Conservation (phyloP, 2,888 invertebrate genomes). For the Oeneis ivallda region DNA sequence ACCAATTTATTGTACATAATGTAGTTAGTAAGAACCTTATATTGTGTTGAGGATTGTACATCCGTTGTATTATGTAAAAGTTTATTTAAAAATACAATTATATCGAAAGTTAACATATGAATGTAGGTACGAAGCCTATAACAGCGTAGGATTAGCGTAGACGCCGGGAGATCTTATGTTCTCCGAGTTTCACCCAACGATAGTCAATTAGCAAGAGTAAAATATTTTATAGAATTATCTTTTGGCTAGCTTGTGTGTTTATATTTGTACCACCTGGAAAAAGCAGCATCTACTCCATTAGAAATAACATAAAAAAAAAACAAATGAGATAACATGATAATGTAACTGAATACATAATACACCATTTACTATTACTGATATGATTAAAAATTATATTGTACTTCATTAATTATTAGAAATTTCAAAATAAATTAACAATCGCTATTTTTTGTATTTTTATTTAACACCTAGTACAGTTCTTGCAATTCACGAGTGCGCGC, state of each 20-base stretch:
- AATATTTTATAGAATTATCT: slow-evolving; percentile 72
- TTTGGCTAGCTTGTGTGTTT: slow-evolving; percentile 66
- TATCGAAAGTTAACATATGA: slow-evolving; percentile 61
- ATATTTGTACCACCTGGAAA: slow-evolving; percentile 52
- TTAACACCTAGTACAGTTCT: background rate
- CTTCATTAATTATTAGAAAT: slow-evolving; percentile 56
- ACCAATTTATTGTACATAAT: slow-evolving; percentile 71
- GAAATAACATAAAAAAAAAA: slow-evolving; percentile 43
- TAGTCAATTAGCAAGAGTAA: slow-evolving; percentile 79
- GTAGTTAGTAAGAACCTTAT: slow-evolving; percentile 65
- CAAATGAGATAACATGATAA: slow-evolving; percentile 43
- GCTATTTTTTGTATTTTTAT: slow-evolving; percentile 3
- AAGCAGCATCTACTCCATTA: slow-evolving; percentile 46
- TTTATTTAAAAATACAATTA: slow-evolving; percentile 65
- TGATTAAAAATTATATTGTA: slow-evolving; percentile 55
- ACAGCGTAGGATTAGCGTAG: slow-evolving; percentile 63
- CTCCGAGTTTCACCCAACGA: slow-evolving; percentile 80
- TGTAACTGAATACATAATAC: slow-evolving; percentile 58
- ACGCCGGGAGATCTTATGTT: slow-evolving; percentile 63
- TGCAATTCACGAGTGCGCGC: too few species aligned
- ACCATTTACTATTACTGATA: slow-evolving; percentile 67
- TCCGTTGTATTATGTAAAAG: slow-evolving; percentile 77
- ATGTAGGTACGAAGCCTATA: slow-evolving; percentile 62
- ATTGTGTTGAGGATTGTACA: slow-evolving; percentile 72
- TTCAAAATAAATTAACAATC: slow-evolving; percentile 52